Percentiles rank a stretch among this genome's conserved stretches.
Conservation (phyloP, 2,113 vertebrate species). For the Brachypteracias leptosomus region DNA sequence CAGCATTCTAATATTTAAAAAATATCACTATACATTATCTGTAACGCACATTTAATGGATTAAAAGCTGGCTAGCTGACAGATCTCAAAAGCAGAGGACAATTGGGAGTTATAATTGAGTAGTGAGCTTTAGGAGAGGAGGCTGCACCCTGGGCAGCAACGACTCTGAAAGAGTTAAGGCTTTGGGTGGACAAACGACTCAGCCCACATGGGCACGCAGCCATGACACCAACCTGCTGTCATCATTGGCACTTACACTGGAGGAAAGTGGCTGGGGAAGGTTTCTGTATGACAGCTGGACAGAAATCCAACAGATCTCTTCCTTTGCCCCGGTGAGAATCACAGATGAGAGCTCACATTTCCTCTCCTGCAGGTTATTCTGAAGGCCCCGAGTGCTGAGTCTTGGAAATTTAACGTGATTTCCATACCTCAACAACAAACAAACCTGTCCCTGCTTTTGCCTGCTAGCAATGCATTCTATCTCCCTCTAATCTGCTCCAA, state of each 20-base stretch:
- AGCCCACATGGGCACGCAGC: not conserved
- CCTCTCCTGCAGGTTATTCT: not conserved
- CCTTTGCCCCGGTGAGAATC: fast-evolving
- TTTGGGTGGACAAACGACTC: not conserved
- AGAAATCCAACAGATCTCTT: not conserved
- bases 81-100: not conserved
- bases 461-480: fast-evolving
- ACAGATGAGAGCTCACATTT: not conserved
- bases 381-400: not conserved
- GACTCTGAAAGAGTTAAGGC: not conserved
- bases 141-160: not conserved
- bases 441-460: fast-evolving
- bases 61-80: not conserved
- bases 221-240: not conserved
- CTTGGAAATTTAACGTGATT: not conserved
- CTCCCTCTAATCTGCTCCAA: not conserved
- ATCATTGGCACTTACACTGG: fast-evolving
- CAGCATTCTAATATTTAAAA: not conserved
- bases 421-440: not conserved
- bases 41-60: not conserved
- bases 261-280: not conserved
- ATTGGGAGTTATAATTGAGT: not conserved
- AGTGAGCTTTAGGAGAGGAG: not conserved
- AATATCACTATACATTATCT: not conserved
- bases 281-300: not conserved